phyloP scores from a whole-genome alignment of 2,113 vertebrate genomes.

The rat (Rattus norvegicus) region DNA sequence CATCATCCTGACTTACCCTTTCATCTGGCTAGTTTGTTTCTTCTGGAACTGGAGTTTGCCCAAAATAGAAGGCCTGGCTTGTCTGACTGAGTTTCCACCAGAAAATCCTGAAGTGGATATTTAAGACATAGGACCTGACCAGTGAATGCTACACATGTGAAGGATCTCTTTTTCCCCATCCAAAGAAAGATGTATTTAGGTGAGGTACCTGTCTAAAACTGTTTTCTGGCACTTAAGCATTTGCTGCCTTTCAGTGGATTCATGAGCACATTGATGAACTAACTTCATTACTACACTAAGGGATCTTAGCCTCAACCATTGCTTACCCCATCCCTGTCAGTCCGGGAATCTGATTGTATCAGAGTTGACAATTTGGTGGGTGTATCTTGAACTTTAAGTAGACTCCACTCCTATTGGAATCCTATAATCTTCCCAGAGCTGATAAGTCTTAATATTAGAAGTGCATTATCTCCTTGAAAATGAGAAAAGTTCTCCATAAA shows the following conservation, averaged over 20 bases:
- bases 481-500: neutral
- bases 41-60: neutral
- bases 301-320: neutral
- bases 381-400: constrained; percentile 26
- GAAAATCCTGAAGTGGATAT: neutral
- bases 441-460: neutral
- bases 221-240: constrained; percentile 34
- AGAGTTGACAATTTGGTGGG: neutral
- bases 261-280: neutral
- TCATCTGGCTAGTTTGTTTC: neutral
- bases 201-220: constrained; percentile 26
- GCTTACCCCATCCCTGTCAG: neutral
- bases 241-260: neutral
- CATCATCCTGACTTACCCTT: neutral
- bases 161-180: neutral
- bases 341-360: neutral
- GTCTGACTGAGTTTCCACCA: neutral
- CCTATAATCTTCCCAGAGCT: neutral
- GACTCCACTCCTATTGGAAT: neutral
- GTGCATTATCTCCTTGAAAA: neutral
- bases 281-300: neutral
- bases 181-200: constrained; percentile 18
- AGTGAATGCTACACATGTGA: constrained; percentile 24
- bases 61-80: neutral
- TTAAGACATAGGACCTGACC: constrained; percentile 28